Evolutionary conservation across 92 coral and sea anemone genomes (phyloP), one percentile per base, ranked within the genome.

Genomic region (Bergia puertoricense): DNA sequence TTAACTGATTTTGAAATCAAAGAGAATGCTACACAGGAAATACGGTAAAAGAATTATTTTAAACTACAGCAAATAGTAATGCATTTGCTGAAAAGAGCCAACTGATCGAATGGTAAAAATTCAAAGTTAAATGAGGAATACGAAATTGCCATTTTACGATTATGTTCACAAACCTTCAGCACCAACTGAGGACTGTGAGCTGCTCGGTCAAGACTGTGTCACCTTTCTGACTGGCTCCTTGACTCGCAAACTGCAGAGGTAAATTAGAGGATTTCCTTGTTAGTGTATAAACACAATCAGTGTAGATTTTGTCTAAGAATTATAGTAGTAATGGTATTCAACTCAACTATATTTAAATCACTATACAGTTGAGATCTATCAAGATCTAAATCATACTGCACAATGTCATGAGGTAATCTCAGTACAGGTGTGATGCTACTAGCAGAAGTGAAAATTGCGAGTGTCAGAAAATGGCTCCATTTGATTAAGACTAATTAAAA

Each of bases 191-290:
- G 95, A 89, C 23, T 68, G 89, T 2, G 86, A 76, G 38, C 91
- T 85, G 80, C 82, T 82, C 74, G 94, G 88, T 57, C 95, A 91
- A 39, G 74, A 39, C 54, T 81, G 85, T 43, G 89, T 88, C 8
- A 93, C 93, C 90, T 95, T 93, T 38, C 98, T 89, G 54, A 89
- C 91, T 48, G 94, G 90, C 36, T 90, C 94, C 80, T 93, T 95
- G 16, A 75, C 43, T 13, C 94, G 89, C 11, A 86, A 68, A 41
- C 95, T 93, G 30, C 30, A 30, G 30, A 30, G 89, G 71, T 39
- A 88, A 74, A 57, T 10, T 11, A 51, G n/a, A 46, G 37, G 5
- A 46, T 7, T 80, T 38, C 30, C 37, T 23, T 18, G 22, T 74
- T 74, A 39, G 7, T 5, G 23, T 75, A n/a, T 40, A 75, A 75